Evolutionary conservation across 2,113 vertebrate genomes (phyloP), one percentile per base, ranked within the genome.

Genomic region (Aepyceros melampus): DNA sequence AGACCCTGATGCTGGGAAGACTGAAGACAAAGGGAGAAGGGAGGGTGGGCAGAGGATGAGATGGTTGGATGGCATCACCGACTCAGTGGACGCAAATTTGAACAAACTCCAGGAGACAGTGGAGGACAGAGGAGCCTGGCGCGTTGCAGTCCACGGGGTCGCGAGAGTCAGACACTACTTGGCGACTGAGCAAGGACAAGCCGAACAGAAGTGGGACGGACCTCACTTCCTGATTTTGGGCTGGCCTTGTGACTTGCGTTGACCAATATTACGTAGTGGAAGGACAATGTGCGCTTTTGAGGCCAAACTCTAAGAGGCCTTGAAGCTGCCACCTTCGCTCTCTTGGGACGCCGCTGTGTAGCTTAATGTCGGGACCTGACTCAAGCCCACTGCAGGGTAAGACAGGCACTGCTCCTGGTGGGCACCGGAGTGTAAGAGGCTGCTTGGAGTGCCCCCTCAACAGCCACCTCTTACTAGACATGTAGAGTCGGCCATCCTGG

Each of bases 181-280:
- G 21, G 64, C 2, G 2, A 11, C n/a, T 2, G 17, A 71, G 21
- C 64, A 21, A 10, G n/a, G n/a, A n/a, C 64, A 11, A 21, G 64
- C 17, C 17, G 64, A 71, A 21, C 45, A 27, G 15, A 36, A 71
- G 14, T 27, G 86, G 45, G 21, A 7, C 2, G 6, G 49, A 16
- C 1, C 86, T 36, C 45, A 12, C 2, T 67, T 27, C 58, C 47
- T 12, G 33, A n/a, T 19, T 16, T 10, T 2, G 31, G 60, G 60
- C 86, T 67, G 58, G 60, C 31, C 60, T n/a, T 11, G 21, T 40
- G 62, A 36, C 47, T 6, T 7, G 14, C 9, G 49, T 4, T 17
- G 45, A 29, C 23, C 23, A 12, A 1, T 0, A 27, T 62, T 3
- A 19, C 1, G 10, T 2, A 11, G 47, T 1, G 21, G 45, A 64